Base-by-base conservation (phyloP, 2,888 invertebrate species). In the Nomada ferruginata region DNA sequence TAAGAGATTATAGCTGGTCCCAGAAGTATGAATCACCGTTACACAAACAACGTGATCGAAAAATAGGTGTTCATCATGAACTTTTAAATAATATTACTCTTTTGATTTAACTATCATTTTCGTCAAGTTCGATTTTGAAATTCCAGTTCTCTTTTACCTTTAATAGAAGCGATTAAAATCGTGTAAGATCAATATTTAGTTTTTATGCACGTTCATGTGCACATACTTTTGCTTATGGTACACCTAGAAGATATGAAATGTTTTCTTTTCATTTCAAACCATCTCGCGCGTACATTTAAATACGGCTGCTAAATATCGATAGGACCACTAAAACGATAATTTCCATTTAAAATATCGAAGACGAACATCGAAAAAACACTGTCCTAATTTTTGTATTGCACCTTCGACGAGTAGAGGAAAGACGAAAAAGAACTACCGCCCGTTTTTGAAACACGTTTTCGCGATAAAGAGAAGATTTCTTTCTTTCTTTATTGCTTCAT, bases 61-160 rank as follows among this genome's bases (percentile, higher is more conserved):
- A 44, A 78, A 72, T 73, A 69, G 64, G 65, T 57, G 78, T 29
- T 76, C 76, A 73, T 61, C 52, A 61, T 59, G 20, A 83, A 84
- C 71, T 59, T 65, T 47, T 44, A 68, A 71, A 26, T 79, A 70
- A 76, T 79, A 68, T 63, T 78, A 79, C 61, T 73, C 60, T 80
- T 81, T 83, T 77, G 76, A 79, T 83, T 83, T 84, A 82, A 82
- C 82, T 44, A 59, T 75, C 65, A 65, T 68, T 29, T 70, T 53
- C 23, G 50, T 47, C 55, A 47, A 55, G 47, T 61, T 79, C 68
- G 71, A 29, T 72, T 69, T 63, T 9, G 36, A 53, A 68, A 59
- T 66, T 29, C 52, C 23, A 44, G n/a, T 10, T 23, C 55, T 47
- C 11, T 50, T 42, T 20, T 57, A 36, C 23, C 23, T 71, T 61